Percentiles rank a stretch among this genome's conserved stretches.
These are phyloP conservation scores for Cerceris ruficornis DNA, from an alignment of 2,888 invertebrate species.

Conservation along the genomic window DNA sequence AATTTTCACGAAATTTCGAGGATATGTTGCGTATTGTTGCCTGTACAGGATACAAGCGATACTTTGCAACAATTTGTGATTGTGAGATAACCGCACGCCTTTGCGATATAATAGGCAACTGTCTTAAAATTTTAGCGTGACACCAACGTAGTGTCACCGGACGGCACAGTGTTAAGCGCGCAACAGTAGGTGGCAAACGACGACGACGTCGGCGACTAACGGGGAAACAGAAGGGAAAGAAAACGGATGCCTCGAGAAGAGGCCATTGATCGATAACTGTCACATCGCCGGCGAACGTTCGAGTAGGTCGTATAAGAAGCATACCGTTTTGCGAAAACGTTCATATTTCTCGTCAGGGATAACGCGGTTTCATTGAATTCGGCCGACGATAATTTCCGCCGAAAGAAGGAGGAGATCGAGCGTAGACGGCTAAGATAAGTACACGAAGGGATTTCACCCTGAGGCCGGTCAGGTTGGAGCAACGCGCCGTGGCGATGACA, in stretches of 20 bases:
- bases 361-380: constrained; percentile 63
- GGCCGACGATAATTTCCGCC: constrained; percentile 58
- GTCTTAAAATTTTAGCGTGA: too few species aligned
- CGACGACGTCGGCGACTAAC: not conserved
- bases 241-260: constrained; percentile 33
- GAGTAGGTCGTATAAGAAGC: constrained; percentile 40
- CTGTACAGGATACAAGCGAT: too few species aligned
- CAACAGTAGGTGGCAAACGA: not conserved
- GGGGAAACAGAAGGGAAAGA: constrained; percentile 8
- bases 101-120: too few species aligned
- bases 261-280: constrained; percentile 56
- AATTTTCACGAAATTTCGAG: too few species aligned
- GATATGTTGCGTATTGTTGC: too few species aligned
- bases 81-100: too few species aligned
- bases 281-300: constrained; percentile 39
- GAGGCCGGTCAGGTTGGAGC: constrained; percentile 61
- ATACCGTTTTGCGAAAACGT: constrained; percentile 50
- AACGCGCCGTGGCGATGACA: constrained; percentile 74
- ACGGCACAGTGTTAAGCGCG: too few species aligned
- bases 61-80: too few species aligned
- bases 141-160: too few species aligned
- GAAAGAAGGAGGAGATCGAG: constrained; percentile 57
- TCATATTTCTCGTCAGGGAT: constrained; percentile 59
- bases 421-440: constrained; percentile 64
- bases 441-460: constrained; percentile 59